Evolutionary conservation across 2,888 invertebrate species (phyloP).

Genomic region (Trypoxylon attenuatum): DNA sequence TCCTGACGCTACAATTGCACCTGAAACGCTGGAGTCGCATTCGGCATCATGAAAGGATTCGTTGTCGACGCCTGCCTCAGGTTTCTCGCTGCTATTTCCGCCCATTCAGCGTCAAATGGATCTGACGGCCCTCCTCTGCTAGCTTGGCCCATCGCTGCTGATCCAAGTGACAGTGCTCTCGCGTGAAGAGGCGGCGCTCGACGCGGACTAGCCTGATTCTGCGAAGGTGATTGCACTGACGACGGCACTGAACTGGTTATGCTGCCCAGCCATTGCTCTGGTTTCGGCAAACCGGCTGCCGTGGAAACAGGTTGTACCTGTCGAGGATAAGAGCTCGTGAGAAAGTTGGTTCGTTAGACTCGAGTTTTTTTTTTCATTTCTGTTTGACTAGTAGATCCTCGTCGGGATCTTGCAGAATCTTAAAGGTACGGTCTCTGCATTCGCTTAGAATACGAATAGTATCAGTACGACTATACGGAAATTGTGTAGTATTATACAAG

Average conservation of each 20-base stretch:
- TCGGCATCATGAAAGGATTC: conserved; percentile 78
- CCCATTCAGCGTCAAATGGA: conserved; percentile 92
- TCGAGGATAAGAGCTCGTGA: conserved; percentile 18
- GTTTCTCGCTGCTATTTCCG: conserved; percentile 78
- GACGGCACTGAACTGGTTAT: conserved; percentile 79
- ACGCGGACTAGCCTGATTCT: conserved; percentile 69
- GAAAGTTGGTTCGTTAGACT: not conserved
- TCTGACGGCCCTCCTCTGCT: conserved; percentile 74
- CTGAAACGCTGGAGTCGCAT: conserved; percentile 78
- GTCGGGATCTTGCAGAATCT: too few species aligned
- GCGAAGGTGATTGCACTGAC: conserved; percentile 65
- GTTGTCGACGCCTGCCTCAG: conserved; percentile 76
- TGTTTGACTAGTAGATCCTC: too few species aligned
- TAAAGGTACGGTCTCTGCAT: too few species aligned
- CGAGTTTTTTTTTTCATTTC: too few species aligned
- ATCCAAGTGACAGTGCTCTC: conserved; percentile 77
- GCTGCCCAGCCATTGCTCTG: conserved; percentile 89
- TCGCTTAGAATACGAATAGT: too few species aligned
- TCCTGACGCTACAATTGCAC: conserved; percentile 78
- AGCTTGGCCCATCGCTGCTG: conserved; percentile 69
- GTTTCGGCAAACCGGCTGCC: conserved; percentile 80
- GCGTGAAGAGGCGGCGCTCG: conserved; percentile 77
- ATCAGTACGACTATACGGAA: too few species aligned
- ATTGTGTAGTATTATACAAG: too few species aligned
- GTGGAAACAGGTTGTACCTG: conserved; percentile 74